These are phyloP conservation scores for Trachelipus rathkii DNA, from an alignment of 1,140 invertebrate species.

Conservation along the genomic window DNA sequence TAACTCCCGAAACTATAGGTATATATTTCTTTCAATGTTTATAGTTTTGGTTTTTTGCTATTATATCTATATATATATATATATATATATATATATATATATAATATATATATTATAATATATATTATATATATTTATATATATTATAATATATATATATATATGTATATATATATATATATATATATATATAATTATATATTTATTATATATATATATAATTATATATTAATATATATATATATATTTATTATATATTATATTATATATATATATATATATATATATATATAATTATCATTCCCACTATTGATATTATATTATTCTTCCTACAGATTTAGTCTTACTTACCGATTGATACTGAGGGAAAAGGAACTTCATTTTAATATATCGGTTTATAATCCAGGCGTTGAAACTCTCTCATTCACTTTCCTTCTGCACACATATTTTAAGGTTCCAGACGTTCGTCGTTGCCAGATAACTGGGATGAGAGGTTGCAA, in stretches of 20 bases:
- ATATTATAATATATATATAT: too few relatives aligned
- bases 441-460: slow-evolving; percentile 92
- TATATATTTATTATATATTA: not conserved
- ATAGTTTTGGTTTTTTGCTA: too few relatives aligned
- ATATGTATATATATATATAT: too few relatives aligned
- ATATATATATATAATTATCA: not conserved
- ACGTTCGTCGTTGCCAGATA: slow-evolving; percentile 83
- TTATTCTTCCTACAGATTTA: slow-evolving; percentile 40
- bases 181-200: not conserved
- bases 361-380: slow-evolving; percentile 84
- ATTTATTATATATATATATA: slow-evolving; percentile 4
- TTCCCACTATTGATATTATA: not conserved
- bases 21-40: too few relatives aligned
- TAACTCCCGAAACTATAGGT: too few relatives aligned
- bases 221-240: too few relatives aligned
- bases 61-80: too few relatives aligned
- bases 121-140: too few relatives aligned
- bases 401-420: slow-evolving; percentile 70
- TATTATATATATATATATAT: not conserved
- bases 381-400: slow-evolving; percentile 86
- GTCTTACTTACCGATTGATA: slow-evolving; percentile 69
- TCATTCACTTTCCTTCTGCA: slow-evolving; percentile 89
- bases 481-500: slow-evolving; percentile 84
- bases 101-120: too few relatives aligned
- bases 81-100: too few relatives aligned